Evolutionary conservation across 1,140 invertebrate genomes (phyloP).

Genomic region (Diprion similis): DNA sequence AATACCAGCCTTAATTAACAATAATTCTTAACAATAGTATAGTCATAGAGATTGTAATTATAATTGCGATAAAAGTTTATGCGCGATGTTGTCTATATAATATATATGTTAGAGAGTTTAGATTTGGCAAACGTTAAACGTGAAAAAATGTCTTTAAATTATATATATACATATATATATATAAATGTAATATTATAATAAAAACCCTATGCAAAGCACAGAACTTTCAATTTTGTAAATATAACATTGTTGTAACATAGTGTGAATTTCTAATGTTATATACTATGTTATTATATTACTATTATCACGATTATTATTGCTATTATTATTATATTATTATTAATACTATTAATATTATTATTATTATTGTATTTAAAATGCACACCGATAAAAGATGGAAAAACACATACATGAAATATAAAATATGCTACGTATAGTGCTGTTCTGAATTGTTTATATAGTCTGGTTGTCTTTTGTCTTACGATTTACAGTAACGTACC

Average conservation of each 20-base stretch:
- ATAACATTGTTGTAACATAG: constrained; percentile 54
- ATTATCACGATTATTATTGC: constrained; percentile 31
- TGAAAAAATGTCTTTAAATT: not conserved
- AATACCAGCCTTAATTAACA: constrained; percentile 5
- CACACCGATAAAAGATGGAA: constrained; percentile 40
- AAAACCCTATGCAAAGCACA: not conserved
- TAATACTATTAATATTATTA: constrained; percentile 28
- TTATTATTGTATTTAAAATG: constrained; percentile 51
- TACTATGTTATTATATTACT: constrained; percentile 32
- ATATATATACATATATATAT: not conserved
- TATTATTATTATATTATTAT: constrained; percentile 33
- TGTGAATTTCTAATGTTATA: constrained; percentile 24
- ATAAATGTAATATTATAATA: not conserved
- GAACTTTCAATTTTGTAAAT: not conserved
- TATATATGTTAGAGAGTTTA: constrained; percentile 1
- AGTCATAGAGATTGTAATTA: no score
- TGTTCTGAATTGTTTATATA: no score
- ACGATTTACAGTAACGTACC: no score
- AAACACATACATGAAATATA: constrained; percentile 33
- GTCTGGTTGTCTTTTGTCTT: no score
- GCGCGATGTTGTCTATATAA: not conserved
- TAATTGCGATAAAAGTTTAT: not conserved
- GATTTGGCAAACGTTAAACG: constrained; percentile 7
- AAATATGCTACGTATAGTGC: not conserved
- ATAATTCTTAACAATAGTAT: not conserved